Evolutionary conservation across 2,797 vertebrate genomes (phyloP).

Genomic region (Tapera naevia): DNA sequence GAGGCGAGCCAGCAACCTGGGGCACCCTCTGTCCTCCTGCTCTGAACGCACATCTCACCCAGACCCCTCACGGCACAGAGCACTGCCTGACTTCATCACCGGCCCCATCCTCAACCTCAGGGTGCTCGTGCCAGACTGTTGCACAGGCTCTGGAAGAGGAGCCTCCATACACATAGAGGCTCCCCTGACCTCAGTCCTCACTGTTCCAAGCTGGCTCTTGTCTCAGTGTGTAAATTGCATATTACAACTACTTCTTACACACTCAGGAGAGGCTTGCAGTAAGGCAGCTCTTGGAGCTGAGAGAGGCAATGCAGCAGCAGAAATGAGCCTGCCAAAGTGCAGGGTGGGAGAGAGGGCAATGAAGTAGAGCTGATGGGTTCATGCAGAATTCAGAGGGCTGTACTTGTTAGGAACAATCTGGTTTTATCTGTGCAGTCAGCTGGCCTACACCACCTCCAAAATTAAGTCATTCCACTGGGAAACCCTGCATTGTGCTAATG

Average conservation of each 20-base stretch:
- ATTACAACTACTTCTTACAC: neutral
- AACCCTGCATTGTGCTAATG: neutral
- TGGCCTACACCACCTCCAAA: neutral
- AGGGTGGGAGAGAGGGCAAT: neutral
- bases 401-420: neutral
- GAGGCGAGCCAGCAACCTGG: neutral
- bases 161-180: rapidly evolving
- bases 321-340: neutral
- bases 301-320: neutral
- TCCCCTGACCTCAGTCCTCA: neutral
- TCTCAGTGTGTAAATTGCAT: neutral
- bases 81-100: neutral
- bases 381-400: neutral
- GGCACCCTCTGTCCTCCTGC: neutral
- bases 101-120: neutral
- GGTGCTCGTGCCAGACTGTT: neutral
- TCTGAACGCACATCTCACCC: neutral
- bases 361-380: neutral
- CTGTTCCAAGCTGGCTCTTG: neutral
- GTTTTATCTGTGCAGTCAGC: neutral
- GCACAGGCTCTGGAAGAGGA: neutral
- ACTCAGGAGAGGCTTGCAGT: neutral
- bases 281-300: neutral
- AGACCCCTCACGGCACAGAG: neutral
- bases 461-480: neutral